Evolutionary conservation across 2,888 invertebrate genomes (phyloP).

Genomic region (Arctia plantaginis): DNA sequence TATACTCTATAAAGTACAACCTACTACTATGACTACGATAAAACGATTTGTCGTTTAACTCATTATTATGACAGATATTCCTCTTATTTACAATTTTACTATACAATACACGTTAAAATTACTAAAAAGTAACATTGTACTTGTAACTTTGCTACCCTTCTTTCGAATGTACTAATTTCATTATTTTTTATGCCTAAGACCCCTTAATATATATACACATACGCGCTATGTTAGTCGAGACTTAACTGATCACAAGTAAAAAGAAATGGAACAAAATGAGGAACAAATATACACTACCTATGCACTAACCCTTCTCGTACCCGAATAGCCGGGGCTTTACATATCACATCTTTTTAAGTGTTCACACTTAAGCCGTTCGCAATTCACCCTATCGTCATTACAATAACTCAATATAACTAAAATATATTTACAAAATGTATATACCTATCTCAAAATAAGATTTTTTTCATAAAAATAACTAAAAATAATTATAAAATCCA

Average conservation of each 20-base stretch:
- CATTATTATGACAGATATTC: conserved; percentile 86
- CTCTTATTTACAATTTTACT: conserved; percentile 85
- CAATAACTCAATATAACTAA: conserved; percentile 68
- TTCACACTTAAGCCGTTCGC: conserved; percentile 76
- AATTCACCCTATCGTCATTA: conserved; percentile 63
- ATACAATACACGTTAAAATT: conserved; percentile 82
- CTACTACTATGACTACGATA: conserved; percentile 84
- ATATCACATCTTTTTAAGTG: conserved; percentile 79
- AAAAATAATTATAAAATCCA: conserved; percentile 76
- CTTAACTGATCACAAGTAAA: conserved; percentile 82
- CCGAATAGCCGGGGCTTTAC: conserved; percentile 62
- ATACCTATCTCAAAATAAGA: conserved; percentile 82
- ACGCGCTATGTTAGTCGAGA: conserved; percentile 81
- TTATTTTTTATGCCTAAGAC: conserved; percentile 64
- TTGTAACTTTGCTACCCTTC: conserved; percentile 80
- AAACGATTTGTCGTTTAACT: conserved; percentile 85
- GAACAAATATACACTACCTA: conserved; percentile 83
- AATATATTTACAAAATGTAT: conserved; percentile 81
- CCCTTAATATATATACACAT: conserved; percentile 75
- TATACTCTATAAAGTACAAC: conserved; percentile 79
- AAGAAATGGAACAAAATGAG: conserved; percentile 77
- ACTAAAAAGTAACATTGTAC: conserved; percentile 85
- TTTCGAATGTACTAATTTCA: conserved; percentile 79
- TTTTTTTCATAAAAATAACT: conserved; percentile 71
- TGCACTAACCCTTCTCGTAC: conserved; percentile 75